A percentile compares a stretch with the other conserved stretches of the same genome.
Conservation (phyloP, 2,797 vertebrate species). For the Toxotes lorentzi region DNA sequence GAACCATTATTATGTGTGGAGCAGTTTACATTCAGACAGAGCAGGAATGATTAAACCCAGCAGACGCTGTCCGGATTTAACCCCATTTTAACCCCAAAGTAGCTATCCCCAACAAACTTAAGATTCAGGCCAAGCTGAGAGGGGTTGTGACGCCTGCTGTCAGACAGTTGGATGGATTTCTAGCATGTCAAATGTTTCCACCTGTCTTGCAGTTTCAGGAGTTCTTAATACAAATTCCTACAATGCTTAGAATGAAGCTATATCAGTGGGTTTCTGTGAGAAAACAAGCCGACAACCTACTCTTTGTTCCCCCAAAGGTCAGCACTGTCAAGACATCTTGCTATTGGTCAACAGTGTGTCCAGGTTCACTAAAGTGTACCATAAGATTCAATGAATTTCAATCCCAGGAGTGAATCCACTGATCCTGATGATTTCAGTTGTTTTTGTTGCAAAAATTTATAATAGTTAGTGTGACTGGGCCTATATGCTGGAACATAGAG, state of each 20-base stretch:
- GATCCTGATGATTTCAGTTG: not conserved
- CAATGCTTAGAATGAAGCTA: not conserved
- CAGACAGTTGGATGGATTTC: not conserved
- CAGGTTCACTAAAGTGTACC: no score
- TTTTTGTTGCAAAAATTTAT: not conserved
- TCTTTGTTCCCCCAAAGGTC: not conserved
- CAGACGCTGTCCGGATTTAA: not conserved
- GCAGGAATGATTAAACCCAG: not conserved
- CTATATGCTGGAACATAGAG: not conserved
- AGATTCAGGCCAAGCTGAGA: no score
- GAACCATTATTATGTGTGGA: not conserved
- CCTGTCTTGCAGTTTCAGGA: not conserved
- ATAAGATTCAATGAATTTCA: not conserved
- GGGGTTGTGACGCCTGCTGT: no score
- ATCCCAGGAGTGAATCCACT: not conserved
- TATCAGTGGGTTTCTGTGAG: no score
- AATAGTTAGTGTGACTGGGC: not conserved
- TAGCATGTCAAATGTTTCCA: not conserved
- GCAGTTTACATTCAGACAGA: not conserved
- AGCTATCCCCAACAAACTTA: not conserved
- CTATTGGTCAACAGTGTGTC: no score
- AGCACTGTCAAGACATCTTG: no score
- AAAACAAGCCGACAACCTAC: no score
- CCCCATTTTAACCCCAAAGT: not conserved
- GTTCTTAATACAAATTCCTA: not conserved